phyloP scores from a whole-genome alignment of 2,797 vertebrate genomes.

The Pterois miles region DNA sequence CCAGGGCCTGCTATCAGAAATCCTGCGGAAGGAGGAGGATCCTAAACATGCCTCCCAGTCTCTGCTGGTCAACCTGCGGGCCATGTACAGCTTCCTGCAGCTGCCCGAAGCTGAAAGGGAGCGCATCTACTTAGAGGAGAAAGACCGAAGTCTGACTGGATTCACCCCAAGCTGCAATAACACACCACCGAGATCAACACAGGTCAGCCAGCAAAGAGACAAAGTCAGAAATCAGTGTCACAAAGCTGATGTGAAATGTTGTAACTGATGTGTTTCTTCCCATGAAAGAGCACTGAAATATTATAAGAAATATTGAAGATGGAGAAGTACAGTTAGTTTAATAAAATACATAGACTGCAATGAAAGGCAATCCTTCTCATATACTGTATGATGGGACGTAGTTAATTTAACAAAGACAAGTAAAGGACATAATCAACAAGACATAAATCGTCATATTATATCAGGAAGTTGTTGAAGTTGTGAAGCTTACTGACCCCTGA shows the following conservation, averaged over 20 bases:
- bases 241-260: not conserved
- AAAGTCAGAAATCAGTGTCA: not conserved
- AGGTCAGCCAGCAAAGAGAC: constrained; percentile 78
- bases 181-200: constrained; percentile 89
- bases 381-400: not conserved
- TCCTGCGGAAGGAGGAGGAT: constrained; percentile 96
- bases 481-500: not conserved
- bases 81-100: constrained; percentile 95
- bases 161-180: constrained; percentile 91
- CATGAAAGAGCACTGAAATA: not conserved
- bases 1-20: constrained; percentile 96
- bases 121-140: constrained; percentile 95
- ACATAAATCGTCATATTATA: not conserved
- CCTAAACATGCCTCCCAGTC: constrained; percentile 95
- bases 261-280: not conserved
- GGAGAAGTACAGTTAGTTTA: not conserved
- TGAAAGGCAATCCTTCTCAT: not conserved
- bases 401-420: not conserved
- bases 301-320: not conserved
- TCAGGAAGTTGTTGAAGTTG: not conserved
- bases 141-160: constrained; percentile 91
- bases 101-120: constrained; percentile 93
- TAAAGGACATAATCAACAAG: not conserved
- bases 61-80: constrained; percentile 93
- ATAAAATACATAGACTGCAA: not conserved